A percentile compares a stretch with the other conserved stretches of the same genome.
phyloP scores from a whole-genome alignment of 2,113 vertebrate genomes.

The Charina bottae region DNA sequence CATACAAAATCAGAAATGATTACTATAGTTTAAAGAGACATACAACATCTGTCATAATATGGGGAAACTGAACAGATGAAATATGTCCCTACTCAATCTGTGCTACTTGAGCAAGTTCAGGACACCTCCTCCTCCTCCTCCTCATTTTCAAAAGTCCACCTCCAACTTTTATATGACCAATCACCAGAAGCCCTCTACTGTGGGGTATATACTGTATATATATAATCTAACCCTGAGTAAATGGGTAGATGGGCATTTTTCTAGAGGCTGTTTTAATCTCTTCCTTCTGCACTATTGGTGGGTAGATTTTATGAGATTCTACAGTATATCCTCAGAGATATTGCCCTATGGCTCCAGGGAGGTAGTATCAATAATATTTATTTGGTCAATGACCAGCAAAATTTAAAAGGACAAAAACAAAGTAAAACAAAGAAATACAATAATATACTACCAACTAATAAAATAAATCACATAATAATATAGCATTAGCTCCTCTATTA shows the following conservation, averaged over 20 bases:
- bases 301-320: too few species aligned
- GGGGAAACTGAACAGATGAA: background rate
- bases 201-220: background rate
- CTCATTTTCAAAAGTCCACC: background rate
- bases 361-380: too few species aligned
- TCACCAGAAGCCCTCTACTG: background rate
- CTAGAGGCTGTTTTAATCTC: background rate
- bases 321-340: too few species aligned
- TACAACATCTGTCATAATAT: background rate
- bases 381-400: too few species aligned
- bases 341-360: too few species aligned
- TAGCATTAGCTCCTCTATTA: too few species aligned
- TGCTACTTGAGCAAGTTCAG: too few species aligned
- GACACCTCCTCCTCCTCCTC: background rate
- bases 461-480: too few species aligned
- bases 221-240: background rate
- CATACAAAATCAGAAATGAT: background rate
- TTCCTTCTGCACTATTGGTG: background rate
- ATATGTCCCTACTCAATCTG: background rate
- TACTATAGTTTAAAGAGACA: background rate
- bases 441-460: too few species aligned
- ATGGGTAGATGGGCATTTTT: background rate
- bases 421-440: too few species aligned
- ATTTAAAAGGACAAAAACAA: too few species aligned
- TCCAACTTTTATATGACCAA: background rate